A percentile compares a stretch with the other conserved stretches of the same genome.
Evolutionary conservation across 2,113 vertebrate genomes (phyloP).

Genomic region (Danionella cerebrum): DNA sequence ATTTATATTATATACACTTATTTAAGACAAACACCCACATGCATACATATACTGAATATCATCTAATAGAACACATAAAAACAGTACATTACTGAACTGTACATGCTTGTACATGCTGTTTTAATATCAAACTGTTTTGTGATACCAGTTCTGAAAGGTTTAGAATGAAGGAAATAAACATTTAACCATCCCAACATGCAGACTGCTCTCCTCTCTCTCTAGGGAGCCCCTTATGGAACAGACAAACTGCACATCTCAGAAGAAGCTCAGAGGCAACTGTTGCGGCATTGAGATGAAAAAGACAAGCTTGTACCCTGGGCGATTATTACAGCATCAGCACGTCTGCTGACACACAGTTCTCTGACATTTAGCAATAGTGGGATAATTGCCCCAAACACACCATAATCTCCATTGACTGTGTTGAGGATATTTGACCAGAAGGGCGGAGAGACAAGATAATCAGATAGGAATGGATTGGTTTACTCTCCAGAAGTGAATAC

Average conservation of each 20-base stretch:
- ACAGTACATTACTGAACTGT: no score
- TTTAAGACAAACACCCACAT: no score
- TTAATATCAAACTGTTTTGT: background rate
- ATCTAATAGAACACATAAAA: no score
- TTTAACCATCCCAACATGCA: background rate
- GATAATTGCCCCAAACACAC: slow-evolving; percentile 41
- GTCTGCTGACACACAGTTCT: slow-evolving; percentile 31
- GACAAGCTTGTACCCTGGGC: slow-evolving; percentile 8
- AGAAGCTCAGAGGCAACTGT: background rate
- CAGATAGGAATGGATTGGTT: background rate
- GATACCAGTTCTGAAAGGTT: background rate
- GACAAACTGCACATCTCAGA: background rate
- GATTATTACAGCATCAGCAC: slow-evolving; percentile 3
- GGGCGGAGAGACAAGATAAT: slow-evolving; percentile 29
- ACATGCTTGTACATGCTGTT: background rate
- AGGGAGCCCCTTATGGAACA: background rate
- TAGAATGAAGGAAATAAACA: background rate
- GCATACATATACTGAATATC: no score
- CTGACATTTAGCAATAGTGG: slow-evolving; percentile 38
- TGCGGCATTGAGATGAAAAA: slow-evolving; percentile 11
- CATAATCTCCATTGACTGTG: slow-evolving; percentile 31
- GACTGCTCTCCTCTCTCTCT: background rate
- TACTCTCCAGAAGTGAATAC: background rate
- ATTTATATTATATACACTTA: no score
- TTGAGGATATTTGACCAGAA: slow-evolving; percentile 17